Conservation (phyloP, 2,113 vertebrate genomes). For the Bubo bubo region DNA sequence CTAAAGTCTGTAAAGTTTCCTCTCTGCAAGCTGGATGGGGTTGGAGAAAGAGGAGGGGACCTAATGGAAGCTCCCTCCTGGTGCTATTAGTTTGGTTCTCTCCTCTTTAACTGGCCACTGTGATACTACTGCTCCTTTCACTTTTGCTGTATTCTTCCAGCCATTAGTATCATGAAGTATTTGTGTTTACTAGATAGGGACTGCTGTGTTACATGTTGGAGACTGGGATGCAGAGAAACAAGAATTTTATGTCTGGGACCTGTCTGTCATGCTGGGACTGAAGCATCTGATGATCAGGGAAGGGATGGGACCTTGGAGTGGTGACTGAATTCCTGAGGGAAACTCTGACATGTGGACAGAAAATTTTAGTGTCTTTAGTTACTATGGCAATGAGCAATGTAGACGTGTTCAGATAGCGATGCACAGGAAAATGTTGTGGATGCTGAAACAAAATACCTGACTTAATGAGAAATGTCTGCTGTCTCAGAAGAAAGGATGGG, state of each 20-base stretch:
- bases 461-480: background rate
- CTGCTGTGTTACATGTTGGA: background rate
- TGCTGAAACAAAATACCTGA: background rate
- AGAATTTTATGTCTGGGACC: background rate
- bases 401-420: background rate
- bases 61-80: background rate
- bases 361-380: background rate
- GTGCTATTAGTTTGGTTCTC: background rate
- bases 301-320: background rate
- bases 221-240: background rate
- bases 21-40: background rate
- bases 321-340: background rate
- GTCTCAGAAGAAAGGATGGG: background rate
- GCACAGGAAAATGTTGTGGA: background rate
- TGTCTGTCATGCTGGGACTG: background rate
- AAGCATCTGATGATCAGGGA: background rate
- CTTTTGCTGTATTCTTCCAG: background rate
- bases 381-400: background rate
- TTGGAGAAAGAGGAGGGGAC: background rate
- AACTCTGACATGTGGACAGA: background rate
- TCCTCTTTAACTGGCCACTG: background rate
- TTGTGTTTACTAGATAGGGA: background rate
- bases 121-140: background rate
- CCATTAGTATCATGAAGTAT: background rate
- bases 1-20: background rate